Evolutionary conservation across 2,888 invertebrate genomes (phyloP), one percentile per base, ranked within the genome.

Genomic region (Elysia crispata): DNA sequence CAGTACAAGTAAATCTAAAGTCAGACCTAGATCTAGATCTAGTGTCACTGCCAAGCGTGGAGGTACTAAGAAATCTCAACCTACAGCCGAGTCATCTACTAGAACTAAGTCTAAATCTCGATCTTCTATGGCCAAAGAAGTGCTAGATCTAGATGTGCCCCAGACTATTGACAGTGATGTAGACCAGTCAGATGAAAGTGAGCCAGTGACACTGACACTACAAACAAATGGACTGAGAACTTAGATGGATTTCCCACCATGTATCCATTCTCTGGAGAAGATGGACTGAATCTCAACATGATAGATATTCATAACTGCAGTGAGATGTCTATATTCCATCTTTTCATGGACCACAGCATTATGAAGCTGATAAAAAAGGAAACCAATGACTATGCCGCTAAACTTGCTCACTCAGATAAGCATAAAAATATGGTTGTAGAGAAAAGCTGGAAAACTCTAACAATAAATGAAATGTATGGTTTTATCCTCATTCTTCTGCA

Each of bases 381-480:
- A 5, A 73, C 73, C 1, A 73, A 73, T 54, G 23, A 28, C 1
- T 73, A 73, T 28, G 54, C 73, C 6, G 30, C 73, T 15, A 5
- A 73, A 5, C 33, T 69, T 1, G 15, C 69, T 20, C 25, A 23
- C 15, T 18, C 1, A n/a, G 33, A 30, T 6, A 30, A 15, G 1
- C 33, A 73, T 30, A 73, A 25, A 1, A 28, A 54, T 13, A 23
- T 1, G 20, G 13, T 13, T 6, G 3, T 23, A 15, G 73, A 50
- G 20, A 73, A 73, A 25, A 54, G 6, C 1, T 73, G 73, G 73
- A 73, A 49, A 50, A 73, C 73, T 25, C 50, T 73, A 8, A 73
- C 73, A 1, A 15, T 13, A 1, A n/a, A 49, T 50, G 73, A 73
- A 25, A 73, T 50, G 1, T 50, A 50, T 8, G 73, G 73, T 50